Conservation (phyloP, 2,888 invertebrate species). For the Orchestes rusci region DNA sequence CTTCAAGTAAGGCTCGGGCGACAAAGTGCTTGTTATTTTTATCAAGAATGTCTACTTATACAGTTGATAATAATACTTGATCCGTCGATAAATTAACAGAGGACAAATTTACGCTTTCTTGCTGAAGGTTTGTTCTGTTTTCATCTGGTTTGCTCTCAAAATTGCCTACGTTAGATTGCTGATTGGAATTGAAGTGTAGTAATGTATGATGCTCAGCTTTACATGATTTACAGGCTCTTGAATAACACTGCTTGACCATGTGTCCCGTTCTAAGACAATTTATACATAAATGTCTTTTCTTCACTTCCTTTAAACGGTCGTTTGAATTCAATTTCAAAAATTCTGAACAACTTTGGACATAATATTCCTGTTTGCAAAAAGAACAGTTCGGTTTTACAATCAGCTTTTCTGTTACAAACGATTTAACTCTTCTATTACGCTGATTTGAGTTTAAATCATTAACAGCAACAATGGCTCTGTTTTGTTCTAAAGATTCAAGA, state of each 20-base stretch:
- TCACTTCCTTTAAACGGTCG: not conserved
- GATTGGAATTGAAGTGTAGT: not conserved
- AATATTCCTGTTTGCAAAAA: conserved; percentile 4
- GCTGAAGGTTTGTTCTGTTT: not conserved
- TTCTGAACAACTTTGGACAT: conserved; percentile 5
- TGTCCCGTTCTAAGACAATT: conserved; percentile 1
- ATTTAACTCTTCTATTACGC: conserved; percentile 2
- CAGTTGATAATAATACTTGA: too few relatives aligned
- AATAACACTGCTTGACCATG: conserved; percentile 2
- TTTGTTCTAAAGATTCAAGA: conserved; percentile 5
- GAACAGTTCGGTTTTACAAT: conserved; percentile 2
- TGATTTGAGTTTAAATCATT: not conserved
- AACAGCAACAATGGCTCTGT: not conserved
- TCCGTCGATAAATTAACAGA: not conserved
- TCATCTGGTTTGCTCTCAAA: not conserved
- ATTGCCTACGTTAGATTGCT: not conserved
- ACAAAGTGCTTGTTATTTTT: too few relatives aligned
- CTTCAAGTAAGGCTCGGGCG: not conserved
- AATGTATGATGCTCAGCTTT: not conserved
- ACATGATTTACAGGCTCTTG: conserved; percentile 4
- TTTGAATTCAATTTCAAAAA: conserved; percentile 3
- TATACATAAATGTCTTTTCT: not conserved
- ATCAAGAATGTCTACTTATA: too few relatives aligned
- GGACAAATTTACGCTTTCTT: not conserved
- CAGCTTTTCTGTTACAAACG: conserved; percentile 1